Percentiles rank a stretch among this genome's conserved stretches.
Evolutionary conservation across 2,888 invertebrate species (phyloP).

Genomic region (Polietes domitor): DNA sequence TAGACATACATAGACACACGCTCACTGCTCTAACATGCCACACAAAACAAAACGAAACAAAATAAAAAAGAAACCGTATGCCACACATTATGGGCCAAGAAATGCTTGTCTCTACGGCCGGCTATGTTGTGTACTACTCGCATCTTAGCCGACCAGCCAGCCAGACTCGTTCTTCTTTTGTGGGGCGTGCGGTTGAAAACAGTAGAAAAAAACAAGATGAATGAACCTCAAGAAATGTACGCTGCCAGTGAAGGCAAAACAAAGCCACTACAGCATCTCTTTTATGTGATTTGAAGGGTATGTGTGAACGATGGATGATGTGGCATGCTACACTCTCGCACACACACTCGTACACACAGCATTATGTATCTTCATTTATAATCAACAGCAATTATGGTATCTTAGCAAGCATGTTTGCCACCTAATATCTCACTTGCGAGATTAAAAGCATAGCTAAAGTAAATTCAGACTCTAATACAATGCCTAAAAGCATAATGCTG

Average conservation of each 20-base stretch:
- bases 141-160: no score
- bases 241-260: not conserved
- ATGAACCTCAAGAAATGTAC: conserved; percentile 26
- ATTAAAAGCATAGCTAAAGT: conserved; percentile 62
- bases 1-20: conserved; percentile 26
- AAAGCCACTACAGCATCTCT: not conserved
- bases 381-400: conserved; percentile 70
- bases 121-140: not conserved
- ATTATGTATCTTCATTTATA: conserved; percentile 65
- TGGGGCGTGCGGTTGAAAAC: conserved; percentile 6
- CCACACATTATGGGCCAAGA: conserved; percentile 28
- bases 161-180: not conserved
- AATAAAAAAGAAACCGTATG: conserved; percentile 41
- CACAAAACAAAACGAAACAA: no score
- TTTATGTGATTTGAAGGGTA: conserved; percentile 11
- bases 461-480: conserved; percentile 49
- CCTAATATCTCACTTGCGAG: conserved; percentile 69
- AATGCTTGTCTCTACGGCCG: no score
- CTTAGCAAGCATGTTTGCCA: conserved; percentile 69
- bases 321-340: not conserved
- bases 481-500: conserved; percentile 50
- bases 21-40: not conserved
- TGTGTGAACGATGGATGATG: not conserved
- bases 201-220: conserved; percentile 23
- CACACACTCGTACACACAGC: conserved; percentile 17